These are phyloP conservation scores for Lasiommata megera DNA, from an alignment of 2,888 invertebrate species.

Conservation along the genomic window DNA sequence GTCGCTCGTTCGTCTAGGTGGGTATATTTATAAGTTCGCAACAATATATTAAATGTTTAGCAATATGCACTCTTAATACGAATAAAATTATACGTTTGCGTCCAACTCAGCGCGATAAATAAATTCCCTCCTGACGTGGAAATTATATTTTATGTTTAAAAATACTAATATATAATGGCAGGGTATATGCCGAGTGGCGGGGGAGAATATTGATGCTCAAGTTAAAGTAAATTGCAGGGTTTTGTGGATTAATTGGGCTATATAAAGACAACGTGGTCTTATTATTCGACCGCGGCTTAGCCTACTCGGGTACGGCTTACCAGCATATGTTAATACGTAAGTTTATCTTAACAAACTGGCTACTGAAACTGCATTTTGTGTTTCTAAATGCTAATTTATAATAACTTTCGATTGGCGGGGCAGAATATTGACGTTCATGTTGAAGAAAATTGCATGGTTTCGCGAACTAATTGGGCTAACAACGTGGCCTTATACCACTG, in stretches of 20 bases:
- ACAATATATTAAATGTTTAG: constrained; percentile 49
- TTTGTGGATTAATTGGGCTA: constrained; percentile 28
- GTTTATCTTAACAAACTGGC: background rate
- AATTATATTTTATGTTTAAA: constrained; percentile 65
- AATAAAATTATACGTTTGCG: constrained; percentile 54
- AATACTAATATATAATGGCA: constrained; percentile 61
- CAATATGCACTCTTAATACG: constrained; percentile 48
- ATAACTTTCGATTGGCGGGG: no score
- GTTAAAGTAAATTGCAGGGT: constrained; percentile 28
- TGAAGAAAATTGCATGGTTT: no score
- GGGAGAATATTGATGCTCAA: constrained; percentile 34
- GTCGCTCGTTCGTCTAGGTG: background rate
- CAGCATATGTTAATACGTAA: background rate
- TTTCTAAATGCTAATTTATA: no score
- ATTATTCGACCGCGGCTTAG: background rate
- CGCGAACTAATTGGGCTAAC: no score
- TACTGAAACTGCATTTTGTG: no score
- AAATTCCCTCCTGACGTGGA: constrained; percentile 51
- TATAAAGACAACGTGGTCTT: constrained; percentile 19
- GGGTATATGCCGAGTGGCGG: constrained; percentile 35
- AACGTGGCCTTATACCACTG: no score
- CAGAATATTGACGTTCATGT: no score
- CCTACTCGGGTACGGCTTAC: background rate
- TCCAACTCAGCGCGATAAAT: constrained; percentile 49
- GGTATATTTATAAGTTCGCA: constrained; percentile 25